Percentiles rank a stretch among this genome's conserved stretches.
These are phyloP conservation scores for Pygathrix nemaeus DNA, from an alignment of 2,113 vertebrate genomes.

Conservation along the genomic window DNA sequence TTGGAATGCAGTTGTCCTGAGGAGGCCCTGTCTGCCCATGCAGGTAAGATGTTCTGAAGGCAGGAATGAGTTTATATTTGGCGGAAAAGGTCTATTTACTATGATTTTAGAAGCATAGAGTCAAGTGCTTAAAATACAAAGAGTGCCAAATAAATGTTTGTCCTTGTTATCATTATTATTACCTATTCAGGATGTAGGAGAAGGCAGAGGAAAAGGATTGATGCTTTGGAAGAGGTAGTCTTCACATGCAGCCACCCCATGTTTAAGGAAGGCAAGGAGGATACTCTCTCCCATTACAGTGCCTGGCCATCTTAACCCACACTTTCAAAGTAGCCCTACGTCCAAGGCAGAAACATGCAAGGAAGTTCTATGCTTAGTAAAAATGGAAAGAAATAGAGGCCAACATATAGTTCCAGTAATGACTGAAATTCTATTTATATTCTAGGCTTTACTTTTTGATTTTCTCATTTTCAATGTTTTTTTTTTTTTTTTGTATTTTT, in stretches of 20 bases:
- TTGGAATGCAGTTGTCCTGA: neutral
- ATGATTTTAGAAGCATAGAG: neutral
- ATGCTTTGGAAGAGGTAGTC: neutral
- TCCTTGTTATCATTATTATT: neutral
- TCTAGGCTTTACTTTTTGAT: neutral
- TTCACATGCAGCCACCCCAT: neutral
- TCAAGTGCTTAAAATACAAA: constrained; percentile 1
- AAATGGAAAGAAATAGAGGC: neutral
- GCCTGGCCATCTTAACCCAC: neutral
- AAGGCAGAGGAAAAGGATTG: neutral
- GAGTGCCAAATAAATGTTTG: neutral
- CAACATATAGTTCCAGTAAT: neutral
- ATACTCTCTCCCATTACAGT: neutral
- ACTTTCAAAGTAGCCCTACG: neutral
- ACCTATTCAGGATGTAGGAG: neutral
- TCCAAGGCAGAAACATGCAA: neutral
- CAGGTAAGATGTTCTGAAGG: neutral
- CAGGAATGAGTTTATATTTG: neutral
- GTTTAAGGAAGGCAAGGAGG: neutral
- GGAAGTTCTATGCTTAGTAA: neutral
- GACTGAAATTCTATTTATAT: neutral
- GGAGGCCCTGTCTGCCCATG: neutral
- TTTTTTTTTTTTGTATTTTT: neutral
- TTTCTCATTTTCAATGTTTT: neutral
- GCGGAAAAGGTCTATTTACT: neutral